Evolutionary conservation across 2,797 vertebrate genomes (phyloP).

Genomic region (Urocyon cinereoargenteus): DNA sequence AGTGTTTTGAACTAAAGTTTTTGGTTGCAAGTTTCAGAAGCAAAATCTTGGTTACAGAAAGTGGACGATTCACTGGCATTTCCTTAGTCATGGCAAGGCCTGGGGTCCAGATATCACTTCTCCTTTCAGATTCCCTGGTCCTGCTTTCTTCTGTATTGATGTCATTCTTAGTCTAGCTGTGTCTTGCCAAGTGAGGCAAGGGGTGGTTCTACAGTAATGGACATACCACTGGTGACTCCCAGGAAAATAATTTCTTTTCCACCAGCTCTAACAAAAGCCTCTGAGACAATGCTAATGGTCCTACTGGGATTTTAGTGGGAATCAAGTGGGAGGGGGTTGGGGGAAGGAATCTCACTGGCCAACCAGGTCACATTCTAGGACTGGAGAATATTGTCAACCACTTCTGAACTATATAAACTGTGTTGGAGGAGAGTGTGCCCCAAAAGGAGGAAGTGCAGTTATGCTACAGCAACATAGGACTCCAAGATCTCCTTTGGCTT

Average conservation of each 20-base stretch:
- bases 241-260: neutral
- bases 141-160: neutral
- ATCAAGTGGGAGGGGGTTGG: too few relatives aligned
- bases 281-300: neutral
- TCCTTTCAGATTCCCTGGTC: neutral
- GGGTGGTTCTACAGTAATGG: neutral
- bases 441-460: neutral
- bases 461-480: neutral
- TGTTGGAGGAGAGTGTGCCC: neutral
- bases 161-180: neutral
- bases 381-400: neutral
- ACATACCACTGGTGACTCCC: neutral
- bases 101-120: neutral
- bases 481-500: neutral
- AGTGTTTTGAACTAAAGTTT: neutral
- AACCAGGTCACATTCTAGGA: neutral
- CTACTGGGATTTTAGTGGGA: neutral
- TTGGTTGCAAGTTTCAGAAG: slow-evolving; percentile 34
- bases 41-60: slow-evolving; percentile 6
- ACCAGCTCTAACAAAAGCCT: neutral
- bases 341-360: neutral
- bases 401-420: neutral
- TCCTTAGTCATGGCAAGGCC: neutral
- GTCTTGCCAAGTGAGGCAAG: neutral
- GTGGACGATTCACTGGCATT: neutral